Evolutionary conservation across 2,797 vertebrate genomes (phyloP).

Genomic region (Micrastur ruficollis): DNA sequence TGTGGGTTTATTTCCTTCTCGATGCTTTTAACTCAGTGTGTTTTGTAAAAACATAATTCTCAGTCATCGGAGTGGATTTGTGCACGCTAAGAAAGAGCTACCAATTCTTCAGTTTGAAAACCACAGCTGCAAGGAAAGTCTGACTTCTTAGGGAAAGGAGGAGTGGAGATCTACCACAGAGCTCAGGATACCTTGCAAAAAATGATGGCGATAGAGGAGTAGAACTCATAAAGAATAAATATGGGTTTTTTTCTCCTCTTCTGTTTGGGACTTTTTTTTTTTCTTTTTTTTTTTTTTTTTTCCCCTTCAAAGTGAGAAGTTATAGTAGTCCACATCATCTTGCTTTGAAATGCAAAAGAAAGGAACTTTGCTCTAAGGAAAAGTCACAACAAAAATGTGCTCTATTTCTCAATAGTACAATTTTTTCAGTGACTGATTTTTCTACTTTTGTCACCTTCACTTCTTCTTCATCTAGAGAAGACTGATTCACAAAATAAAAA

Average conservation of each 20-base stretch:
- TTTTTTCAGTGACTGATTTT: not conserved
- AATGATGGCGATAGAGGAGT: fast-evolving
- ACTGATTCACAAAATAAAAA: not conserved
- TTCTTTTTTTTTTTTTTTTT: not conserved
- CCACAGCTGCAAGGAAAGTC: not conserved
- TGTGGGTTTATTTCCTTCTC: not conserved
- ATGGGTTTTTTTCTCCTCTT: not conserved
- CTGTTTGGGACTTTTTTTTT: not conserved
- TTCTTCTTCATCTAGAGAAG: not conserved
- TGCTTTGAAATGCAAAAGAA: not conserved
- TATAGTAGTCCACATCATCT: not conserved
- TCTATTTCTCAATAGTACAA: not conserved
- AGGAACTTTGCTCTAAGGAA: not conserved
- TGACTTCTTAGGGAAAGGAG: not conserved
- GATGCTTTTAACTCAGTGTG: not conserved
- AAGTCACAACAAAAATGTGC: not conserved
- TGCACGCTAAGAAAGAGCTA: not conserved
- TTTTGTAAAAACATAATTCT: not conserved
- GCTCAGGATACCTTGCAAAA: not conserved
- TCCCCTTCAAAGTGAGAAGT: not conserved
- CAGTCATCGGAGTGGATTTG: not conserved
- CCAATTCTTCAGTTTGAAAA: not conserved
- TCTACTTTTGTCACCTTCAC: not conserved
- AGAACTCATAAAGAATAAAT: not conserved
- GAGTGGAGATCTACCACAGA: not conserved